Evolutionary conservation across 2,113 vertebrate genomes (phyloP).

Genomic region (Poecilia latipinna): DNA sequence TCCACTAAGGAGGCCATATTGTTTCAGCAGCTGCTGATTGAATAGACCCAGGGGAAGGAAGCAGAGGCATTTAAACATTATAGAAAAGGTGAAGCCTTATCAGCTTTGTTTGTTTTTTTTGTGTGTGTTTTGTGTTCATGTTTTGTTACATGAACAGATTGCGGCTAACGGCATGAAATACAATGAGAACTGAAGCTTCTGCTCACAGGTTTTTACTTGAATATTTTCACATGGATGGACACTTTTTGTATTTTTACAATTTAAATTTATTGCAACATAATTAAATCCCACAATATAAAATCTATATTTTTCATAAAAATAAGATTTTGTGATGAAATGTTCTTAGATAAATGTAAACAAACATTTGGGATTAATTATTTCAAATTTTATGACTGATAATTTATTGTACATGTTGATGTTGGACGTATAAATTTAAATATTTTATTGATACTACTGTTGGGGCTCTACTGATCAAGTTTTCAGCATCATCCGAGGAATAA

Average conservation of each 20-base stretch:
- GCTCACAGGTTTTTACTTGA: background rate
- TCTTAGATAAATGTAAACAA: too few species aligned
- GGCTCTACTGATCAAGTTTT: too few species aligned
- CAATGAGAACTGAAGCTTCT: conserved; percentile 19
- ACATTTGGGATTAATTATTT: too few species aligned
- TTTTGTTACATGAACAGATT: conserved; percentile 31
- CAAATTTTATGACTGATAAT: too few species aligned
- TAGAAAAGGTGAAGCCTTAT: conserved; percentile 55
- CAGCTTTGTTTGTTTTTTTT: conserved; percentile 35
- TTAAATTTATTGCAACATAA: too few species aligned
- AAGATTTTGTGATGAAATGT: too few species aligned
- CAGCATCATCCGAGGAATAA: too few species aligned
- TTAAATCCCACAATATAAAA: too few species aligned
- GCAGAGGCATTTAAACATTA: conserved; percentile 55
- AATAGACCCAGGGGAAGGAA: conserved; percentile 47
- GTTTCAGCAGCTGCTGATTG: conserved; percentile 73
- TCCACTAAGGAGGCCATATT: conserved; percentile 65
- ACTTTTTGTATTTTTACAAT: background rate
- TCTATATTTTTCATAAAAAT: too few species aligned
- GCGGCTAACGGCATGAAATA: conserved; percentile 36
- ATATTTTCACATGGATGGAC: background rate
- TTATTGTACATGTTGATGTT: too few species aligned
- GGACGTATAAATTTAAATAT: too few species aligned
- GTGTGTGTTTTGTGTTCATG: conserved; percentile 15
- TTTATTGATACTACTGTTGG: too few species aligned